Conservation (phyloP, 2,797 vertebrate species). For the Aplochiton taeniatus region DNA sequence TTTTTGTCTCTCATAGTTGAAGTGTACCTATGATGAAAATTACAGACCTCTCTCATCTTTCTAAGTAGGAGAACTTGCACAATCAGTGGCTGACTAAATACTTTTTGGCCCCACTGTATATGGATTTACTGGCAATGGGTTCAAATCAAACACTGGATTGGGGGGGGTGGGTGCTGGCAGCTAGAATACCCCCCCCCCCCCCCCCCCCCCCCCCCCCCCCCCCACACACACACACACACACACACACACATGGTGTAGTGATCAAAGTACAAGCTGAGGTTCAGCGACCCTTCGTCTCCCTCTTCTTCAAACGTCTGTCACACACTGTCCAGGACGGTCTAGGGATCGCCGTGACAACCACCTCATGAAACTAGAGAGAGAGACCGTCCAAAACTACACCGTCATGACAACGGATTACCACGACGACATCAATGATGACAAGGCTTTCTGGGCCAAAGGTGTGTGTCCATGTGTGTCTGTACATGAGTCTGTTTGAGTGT, state of each 20-base stretch:
- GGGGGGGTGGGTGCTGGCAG: too few relatives aligned
- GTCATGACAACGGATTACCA: constrained; percentile 49
- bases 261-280: constrained; percentile 17
- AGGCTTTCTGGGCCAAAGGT: constrained; percentile 48
- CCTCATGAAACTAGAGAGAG: neutral
- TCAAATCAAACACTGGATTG: too few relatives aligned
- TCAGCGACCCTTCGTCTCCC: neutral
- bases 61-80: too few relatives aligned
- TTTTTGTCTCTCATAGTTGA: too few relatives aligned
- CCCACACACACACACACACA: neutral
- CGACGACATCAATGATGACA: constrained; percentile 48
- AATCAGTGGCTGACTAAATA: too few relatives aligned
- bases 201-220: too few relatives aligned
- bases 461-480: neutral
- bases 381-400: constrained; percentile 4
- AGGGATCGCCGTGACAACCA: too few relatives aligned
- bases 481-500: neutral
- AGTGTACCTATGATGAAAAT: too few relatives aligned
- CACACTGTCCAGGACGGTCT: neutral
- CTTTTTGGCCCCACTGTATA: too few relatives aligned
- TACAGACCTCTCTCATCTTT: too few relatives aligned
- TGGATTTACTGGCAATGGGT: too few relatives aligned
- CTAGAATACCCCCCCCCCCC: too few relatives aligned
- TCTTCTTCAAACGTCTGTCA: neutral
- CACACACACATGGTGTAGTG: constrained; percentile 5